These are phyloP conservation scores for Enteromius argenteus DNA, from an alignment of 2,797 vertebrate species.

Conservation along the genomic window DNA sequence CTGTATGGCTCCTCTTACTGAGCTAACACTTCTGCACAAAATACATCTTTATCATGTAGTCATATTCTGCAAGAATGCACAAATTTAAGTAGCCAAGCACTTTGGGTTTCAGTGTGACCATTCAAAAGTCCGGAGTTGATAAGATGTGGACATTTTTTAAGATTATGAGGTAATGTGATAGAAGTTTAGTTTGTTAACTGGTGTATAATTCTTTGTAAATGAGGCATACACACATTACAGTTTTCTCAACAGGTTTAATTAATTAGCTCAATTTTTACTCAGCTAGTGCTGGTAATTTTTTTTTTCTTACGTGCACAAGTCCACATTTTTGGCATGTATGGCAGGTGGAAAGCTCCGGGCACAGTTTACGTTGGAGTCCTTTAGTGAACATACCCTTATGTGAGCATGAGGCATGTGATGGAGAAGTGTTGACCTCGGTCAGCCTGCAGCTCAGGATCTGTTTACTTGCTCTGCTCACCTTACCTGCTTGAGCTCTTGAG, in stretches of 20 bases:
- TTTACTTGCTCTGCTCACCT: conserved; percentile 34
- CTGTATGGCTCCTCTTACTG: background rate
- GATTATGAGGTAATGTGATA: background rate
- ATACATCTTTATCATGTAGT: background rate
- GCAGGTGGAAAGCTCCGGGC: background rate
- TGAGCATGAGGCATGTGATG: conserved; percentile 21
- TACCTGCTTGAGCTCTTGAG: conserved; percentile 29
- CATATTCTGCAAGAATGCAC: background rate
- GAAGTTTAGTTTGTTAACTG: background rate
- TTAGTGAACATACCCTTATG: background rate
- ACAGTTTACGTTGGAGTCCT: background rate
- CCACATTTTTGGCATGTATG: background rate
- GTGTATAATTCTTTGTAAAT: background rate
- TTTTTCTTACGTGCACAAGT: background rate
- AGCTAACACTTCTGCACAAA: conserved; percentile 1
- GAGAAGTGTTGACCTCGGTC: background rate
- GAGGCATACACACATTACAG: background rate
- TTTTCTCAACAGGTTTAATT: background rate
- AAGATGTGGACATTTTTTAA: background rate
- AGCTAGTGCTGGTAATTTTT: background rate
- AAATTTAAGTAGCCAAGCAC: background rate
- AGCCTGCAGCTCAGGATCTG: conserved; percentile 20
- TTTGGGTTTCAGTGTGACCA: background rate
- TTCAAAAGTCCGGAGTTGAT: background rate
- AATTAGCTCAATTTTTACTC: background rate